Percentiles rank a stretch among this genome's conserved stretches.
Conservation (phyloP, 2,113 vertebrate genomes). For the Deroptyus accipitrinus region DNA sequence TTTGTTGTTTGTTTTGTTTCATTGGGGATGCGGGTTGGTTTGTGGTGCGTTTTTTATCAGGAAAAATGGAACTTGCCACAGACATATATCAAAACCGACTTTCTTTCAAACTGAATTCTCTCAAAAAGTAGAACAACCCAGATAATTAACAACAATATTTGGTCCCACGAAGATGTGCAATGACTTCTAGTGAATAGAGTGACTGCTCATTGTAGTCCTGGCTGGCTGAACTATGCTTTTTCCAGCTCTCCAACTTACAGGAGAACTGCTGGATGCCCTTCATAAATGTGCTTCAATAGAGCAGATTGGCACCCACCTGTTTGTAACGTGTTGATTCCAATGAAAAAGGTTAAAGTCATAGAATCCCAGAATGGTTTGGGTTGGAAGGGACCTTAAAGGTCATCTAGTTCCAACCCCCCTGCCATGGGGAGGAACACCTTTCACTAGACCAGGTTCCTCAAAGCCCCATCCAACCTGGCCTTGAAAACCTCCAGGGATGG, state of each 20-base stretch:
- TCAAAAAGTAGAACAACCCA: conserved; percentile 39
- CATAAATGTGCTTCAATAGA: background rate
- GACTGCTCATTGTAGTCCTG: conserved; percentile 27
- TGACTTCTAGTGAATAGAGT: conserved; percentile 32
- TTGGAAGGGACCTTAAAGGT: background rate
- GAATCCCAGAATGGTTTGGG: background rate
- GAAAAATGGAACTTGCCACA: background rate
- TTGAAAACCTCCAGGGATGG: background rate
- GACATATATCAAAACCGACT: background rate
- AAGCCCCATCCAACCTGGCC: background rate
- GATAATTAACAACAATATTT: conserved; percentile 61
- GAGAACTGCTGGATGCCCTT: background rate
- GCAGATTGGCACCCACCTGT: background rate
- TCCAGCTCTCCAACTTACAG: conserved; percentile 22
- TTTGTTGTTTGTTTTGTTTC: background rate
- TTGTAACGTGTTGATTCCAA: background rate
- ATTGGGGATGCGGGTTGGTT: background rate
- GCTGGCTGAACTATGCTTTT: conserved; percentile 1
- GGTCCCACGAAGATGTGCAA: background rate
- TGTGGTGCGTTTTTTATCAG: background rate
- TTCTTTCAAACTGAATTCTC: conserved; percentile 28
- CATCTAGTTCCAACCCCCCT: background rate
- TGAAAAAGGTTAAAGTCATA: background rate
- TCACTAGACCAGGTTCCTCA: background rate
- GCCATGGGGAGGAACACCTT: background rate